These are phyloP conservation scores for Mesocentrotus franciscanus DNA, from an alignment of 53 echinoderm and acorn worm species.

Conservation along the genomic window DNA sequence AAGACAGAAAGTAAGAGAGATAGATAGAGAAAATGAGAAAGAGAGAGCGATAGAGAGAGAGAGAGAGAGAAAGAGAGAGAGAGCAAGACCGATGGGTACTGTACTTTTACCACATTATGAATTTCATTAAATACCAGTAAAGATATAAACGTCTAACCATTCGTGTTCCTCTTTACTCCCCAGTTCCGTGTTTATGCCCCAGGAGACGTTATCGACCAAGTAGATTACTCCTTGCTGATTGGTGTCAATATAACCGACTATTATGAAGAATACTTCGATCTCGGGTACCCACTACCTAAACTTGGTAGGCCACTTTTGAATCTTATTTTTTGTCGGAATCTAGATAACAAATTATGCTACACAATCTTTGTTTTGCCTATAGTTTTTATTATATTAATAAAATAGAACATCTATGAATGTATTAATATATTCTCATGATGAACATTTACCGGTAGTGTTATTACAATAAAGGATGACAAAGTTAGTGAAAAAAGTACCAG, in stretches of 20 bases:
- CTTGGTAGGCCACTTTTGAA: constrained; percentile 75
- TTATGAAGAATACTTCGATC: constrained; percentile 81
- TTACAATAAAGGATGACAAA: too few species aligned
- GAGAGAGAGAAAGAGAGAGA: neutral
- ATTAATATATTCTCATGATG: too few species aligned
- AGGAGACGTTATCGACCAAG: constrained; percentile 78
- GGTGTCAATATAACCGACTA: constrained; percentile 88
- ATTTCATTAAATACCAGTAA: too few species aligned
- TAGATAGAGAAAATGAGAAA: neutral
- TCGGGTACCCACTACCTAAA: constrained; percentile 88
- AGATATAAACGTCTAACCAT: neutral
- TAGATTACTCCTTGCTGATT: constrained; percentile 75
- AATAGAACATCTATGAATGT: too few species aligned
- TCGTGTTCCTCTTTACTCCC: neutral
- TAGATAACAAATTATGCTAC: neutral
- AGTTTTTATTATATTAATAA: too few species aligned
- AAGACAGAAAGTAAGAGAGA: neutral
- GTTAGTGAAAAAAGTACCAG: too few species aligned
- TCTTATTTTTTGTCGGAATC: neutral
- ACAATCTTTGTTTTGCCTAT: too few species aligned
- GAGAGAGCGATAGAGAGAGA: neutral
- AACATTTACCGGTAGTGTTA: too few species aligned
- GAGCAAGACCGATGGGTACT: neutral
- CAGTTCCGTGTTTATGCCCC: constrained; percentile 95
- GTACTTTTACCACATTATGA: too few species aligned